Conservation (phyloP, 2,797 vertebrate species). For the Fratercula arctica region DNA sequence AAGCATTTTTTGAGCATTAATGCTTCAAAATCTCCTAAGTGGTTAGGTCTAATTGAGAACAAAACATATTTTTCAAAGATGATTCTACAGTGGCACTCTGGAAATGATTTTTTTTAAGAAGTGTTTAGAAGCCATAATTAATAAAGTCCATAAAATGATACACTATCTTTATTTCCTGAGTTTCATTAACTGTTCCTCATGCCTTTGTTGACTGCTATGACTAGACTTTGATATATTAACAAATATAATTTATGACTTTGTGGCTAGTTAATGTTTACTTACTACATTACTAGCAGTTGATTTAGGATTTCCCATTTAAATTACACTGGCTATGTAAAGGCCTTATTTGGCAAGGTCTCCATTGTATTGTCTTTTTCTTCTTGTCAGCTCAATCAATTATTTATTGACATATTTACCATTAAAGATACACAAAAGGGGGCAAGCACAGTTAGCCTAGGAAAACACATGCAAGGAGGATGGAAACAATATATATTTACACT, state of each 20-base stretch:
- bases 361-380: neutral
- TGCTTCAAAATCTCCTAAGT: neutral
- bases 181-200: neutral
- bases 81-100: neutral
- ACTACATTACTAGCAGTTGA: conserved; percentile 15
- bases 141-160: neutral
- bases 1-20: neutral
- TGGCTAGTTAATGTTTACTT: conserved; percentile 17
- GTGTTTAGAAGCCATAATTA: neutral
- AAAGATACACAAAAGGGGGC: neutral
- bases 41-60: neutral
- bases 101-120: neutral
- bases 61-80: neutral
- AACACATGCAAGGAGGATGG: neutral
- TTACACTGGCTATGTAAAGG: neutral
- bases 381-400: neutral
- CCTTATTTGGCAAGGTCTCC: neutral
- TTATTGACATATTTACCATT: conserved; percentile 1
- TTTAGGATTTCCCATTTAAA: conserved; percentile 33
- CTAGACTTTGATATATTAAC: conserved; percentile 10
- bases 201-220: neutral
- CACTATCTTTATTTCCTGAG: neutral
- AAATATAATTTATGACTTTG: neutral
- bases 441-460: neutral
- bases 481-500: neutral